These are phyloP conservation scores for Nanorana parkeri DNA, from an alignment of 2,113 vertebrate species.

Conservation along the genomic window DNA sequence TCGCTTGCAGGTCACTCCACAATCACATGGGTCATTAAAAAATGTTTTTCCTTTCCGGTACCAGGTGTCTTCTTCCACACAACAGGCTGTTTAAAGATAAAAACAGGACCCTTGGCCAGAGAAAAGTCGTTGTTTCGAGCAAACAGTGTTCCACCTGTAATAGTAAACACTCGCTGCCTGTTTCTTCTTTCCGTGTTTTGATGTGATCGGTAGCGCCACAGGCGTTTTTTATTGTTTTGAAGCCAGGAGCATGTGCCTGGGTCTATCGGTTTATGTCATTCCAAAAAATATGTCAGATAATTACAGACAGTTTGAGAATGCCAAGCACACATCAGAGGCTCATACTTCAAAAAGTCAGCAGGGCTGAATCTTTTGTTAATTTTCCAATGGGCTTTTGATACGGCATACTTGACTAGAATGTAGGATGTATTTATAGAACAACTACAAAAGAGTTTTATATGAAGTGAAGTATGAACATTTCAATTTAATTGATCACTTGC, in stretches of 20 bases:
- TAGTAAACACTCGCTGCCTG: slow-evolving; percentile 13
- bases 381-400: neutral
- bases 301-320: slow-evolving; percentile 27
- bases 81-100: slow-evolving; percentile 4
- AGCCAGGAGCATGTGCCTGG: slow-evolving; percentile 18
- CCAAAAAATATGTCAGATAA: slow-evolving; percentile 47
- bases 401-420: neutral
- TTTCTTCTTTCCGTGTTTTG: slow-evolving; percentile 20
- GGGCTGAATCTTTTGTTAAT: neutral
- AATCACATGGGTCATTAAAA: slow-evolving; percentile 37
- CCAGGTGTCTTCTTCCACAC: slow-evolving; percentile 2
- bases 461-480: too few relatives aligned
- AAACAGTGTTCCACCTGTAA: slow-evolving; percentile 7
- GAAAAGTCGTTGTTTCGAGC: neutral
- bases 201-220: slow-evolving; percentile 19
- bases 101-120: neutral
- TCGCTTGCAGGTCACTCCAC: slow-evolving; percentile 1
- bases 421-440: too few relatives aligned
- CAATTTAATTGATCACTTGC: too few relatives aligned
- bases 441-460: too few relatives aligned
- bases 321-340: slow-evolving; percentile 8
- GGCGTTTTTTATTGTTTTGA: slow-evolving; percentile 38
- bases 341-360: neutral
- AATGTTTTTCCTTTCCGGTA: neutral
- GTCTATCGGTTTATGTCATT: slow-evolving; percentile 39